Percentiles rank a stretch among this genome's conserved stretches.
Conservation (phyloP, 2,797 vertebrate genomes). For the Naso thynnoides region DNA sequence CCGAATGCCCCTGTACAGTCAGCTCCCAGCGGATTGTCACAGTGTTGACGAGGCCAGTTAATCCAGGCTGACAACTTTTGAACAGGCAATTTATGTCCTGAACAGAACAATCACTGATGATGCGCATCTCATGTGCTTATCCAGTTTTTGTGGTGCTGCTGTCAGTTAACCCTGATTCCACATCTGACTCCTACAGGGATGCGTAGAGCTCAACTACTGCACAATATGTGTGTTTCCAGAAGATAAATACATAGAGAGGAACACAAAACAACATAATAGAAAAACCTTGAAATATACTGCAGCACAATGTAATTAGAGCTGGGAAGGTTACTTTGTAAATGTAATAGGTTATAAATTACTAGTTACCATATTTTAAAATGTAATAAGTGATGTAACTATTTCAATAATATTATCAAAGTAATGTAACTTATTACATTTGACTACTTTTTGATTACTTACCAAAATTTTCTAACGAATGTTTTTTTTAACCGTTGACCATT, state of each 20-base stretch:
- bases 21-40: conserved; percentile 46
- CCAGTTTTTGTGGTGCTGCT: conserved; percentile 23
- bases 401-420: no score
- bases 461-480: no score
- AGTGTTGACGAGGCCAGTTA: conserved; percentile 24
- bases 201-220: not conserved
- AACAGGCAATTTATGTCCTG: conserved; percentile 45
- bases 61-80: conserved; percentile 42
- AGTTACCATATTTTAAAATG: no score
- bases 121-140: conserved; percentile 30
- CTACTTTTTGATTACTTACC: no score
- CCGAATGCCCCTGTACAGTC: conserved; percentile 46
- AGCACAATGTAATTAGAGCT: no score
- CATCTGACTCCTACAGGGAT: conserved; percentile 8
- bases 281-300: not conserved
- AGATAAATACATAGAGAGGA: not conserved
- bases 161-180: conserved; percentile 10
- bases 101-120: conserved; percentile 38
- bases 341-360: no score
- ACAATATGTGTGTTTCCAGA: not conserved
- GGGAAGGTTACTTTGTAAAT: no score
- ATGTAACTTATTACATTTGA: no score
- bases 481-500: no score
- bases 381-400: no score
- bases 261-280: not conserved